A percentile compares a stretch with the other conserved stretches of the same genome.
Evolutionary conservation across 2,888 invertebrate genomes (phyloP).

Genomic region (Tribolium freemani): DNA sequence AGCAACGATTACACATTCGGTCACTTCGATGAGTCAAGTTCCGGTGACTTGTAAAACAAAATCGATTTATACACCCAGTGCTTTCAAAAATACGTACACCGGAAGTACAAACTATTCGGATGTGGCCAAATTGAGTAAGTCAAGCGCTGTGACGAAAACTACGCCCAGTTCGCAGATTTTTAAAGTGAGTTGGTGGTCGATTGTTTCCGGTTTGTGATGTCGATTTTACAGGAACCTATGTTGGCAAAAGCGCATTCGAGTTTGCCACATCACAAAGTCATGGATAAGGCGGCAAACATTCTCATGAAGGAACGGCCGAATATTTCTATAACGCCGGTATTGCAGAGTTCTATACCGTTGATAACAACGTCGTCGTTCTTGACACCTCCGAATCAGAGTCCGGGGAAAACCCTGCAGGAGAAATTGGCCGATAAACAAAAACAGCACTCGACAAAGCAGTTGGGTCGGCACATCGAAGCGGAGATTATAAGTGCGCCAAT

Average conservation of each 20-base stretch:
- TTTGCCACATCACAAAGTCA: constrained; percentile 14
- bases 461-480: constrained; percentile 50
- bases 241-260: constrained; percentile 27
- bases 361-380: constrained; percentile 65
- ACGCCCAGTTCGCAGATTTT: constrained; percentile 43
- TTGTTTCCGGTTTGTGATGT: not conserved
- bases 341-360: constrained; percentile 45
- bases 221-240: constrained; percentile 32
- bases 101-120: constrained; percentile 39
- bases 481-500: constrained; percentile 49
- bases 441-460: constrained; percentile 59
- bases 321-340: constrained; percentile 68
- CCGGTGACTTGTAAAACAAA: constrained; percentile 24
- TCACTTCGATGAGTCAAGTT: constrained; percentile 20
- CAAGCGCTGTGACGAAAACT: constrained; percentile 24
- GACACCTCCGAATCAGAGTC: constrained; percentile 68
- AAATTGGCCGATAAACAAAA: constrained; percentile 78
- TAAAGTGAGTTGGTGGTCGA: constrained; percentile 41
- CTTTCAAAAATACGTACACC: constrained; percentile 16
- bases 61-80: constrained; percentile 17
- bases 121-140: constrained; percentile 40
- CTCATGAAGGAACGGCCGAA: constrained; percentile 68
- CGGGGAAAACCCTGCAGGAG: constrained; percentile 78
- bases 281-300: constrained; percentile 53
- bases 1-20: constrained; percentile 15